Conservation (phyloP, 2,113 vertebrate genomes). For the Tamias sibiricus region DNA sequence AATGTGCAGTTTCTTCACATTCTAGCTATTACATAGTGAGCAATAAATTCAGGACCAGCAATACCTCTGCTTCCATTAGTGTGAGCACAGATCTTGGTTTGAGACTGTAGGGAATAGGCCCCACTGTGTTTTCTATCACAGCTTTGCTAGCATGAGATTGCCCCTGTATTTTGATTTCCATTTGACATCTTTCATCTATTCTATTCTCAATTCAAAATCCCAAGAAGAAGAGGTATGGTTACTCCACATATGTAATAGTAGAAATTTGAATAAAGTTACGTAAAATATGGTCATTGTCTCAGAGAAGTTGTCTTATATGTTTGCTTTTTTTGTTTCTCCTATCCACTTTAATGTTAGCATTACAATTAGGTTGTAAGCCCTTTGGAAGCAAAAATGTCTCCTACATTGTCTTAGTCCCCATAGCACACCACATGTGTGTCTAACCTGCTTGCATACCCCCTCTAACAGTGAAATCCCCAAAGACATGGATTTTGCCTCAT, state of each 20-base stretch:
- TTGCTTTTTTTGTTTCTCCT: neutral
- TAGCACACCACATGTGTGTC: neutral
- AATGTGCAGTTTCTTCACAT: neutral
- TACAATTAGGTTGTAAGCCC: neutral
- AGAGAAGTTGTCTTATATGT: neutral
- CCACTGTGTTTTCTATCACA: neutral
- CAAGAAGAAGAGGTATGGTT: neutral
- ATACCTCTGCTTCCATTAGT: neutral
- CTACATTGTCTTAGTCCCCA: neutral
- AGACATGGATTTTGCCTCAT: neutral
- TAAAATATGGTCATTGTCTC: neutral
- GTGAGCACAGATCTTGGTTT: neutral
- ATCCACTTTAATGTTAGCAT: neutral
- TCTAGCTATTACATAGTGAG: neutral
- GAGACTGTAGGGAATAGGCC: neutral
- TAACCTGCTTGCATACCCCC: neutral
- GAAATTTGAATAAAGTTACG: neutral
- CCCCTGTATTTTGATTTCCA: neutral
- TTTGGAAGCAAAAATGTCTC: neutral
- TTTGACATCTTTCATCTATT: neutral
- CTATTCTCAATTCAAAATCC: conserved; percentile 4
- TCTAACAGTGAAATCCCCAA: neutral
- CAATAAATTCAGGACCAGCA: neutral
- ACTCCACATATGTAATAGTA: neutral
- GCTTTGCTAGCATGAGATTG: neutral